These are phyloP conservation scores for Rhinolophus ferrumequinum DNA, from an alignment of 2,113 vertebrate genomes.

Conservation along the genomic window DNA sequence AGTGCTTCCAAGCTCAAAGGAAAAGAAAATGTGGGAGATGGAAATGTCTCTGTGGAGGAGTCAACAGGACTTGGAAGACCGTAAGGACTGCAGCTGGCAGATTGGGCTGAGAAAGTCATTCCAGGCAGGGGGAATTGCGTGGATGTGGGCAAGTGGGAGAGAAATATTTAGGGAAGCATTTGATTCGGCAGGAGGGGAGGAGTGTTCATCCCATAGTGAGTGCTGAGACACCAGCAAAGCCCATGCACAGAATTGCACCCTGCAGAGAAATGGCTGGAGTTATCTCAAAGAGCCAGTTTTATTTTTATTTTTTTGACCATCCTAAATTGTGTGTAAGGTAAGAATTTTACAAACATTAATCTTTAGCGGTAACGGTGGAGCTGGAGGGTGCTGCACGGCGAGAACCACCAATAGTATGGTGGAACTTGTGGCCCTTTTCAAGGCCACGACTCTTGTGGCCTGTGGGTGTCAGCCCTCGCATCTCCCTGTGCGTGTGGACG, in stretches of 20 bases:
- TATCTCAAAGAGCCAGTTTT: not conserved
- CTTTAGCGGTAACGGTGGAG: too few species aligned
- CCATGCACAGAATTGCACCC: not conserved
- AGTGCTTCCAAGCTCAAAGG: not conserved
- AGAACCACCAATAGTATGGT: too few species aligned
- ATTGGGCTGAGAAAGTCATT: conserved; percentile 45
- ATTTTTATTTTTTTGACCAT: too few species aligned
- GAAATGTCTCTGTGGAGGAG: conserved; percentile 63
- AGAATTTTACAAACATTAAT: too few species aligned
- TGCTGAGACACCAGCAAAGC: conserved; percentile 29
- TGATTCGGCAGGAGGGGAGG: conserved; percentile 47
- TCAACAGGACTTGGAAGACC: conserved; percentile 12
- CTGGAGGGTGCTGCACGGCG: too few species aligned
- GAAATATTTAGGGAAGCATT: conserved; percentile 65
- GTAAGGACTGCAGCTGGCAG: conserved; percentile 12
- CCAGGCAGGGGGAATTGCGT: not conserved
- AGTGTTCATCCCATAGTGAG: not conserved
- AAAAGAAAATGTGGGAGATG: conserved; percentile 12
- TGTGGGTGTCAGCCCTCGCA: too few species aligned
- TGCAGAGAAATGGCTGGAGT: not conserved
- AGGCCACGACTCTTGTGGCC: too few species aligned
- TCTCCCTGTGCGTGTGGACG: too few species aligned
- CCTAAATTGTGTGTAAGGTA: too few species aligned
- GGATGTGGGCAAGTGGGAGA: conserved; percentile 62
- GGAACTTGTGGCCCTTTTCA: too few species aligned